Evolutionary conservation across 2,113 vertebrate genomes (phyloP), one percentile per base, ranked within the genome.

Genomic region (human (Homo sapiens)): DNA sequence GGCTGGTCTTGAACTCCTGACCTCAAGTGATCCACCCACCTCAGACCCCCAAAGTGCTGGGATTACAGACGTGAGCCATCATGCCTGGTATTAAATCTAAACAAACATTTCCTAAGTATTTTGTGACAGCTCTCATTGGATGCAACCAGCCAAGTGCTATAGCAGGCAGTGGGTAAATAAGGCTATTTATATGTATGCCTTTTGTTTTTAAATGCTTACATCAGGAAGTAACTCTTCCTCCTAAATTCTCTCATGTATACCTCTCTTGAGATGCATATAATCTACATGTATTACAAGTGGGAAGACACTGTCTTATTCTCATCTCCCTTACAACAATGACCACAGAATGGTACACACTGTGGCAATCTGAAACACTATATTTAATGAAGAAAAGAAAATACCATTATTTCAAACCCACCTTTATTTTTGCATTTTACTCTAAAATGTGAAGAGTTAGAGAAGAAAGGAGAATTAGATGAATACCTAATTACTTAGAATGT

Each of bases 121-220:
- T 81, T 90, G 2, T 81, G 66, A 81, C 3, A 90, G 55, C 57
- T 80, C 55, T 73, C 48, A 82, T 1, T 68, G 32, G 22, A 87
- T 59, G 13, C 17, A 93, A 88, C 27, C 38, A 83, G 45, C n/a
- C 38, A 81, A 84, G 80, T 52, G 45, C 68, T 91, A 73, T 8
- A 79, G 25, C 59, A 5, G 22, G 8, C 73, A 78, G 22, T 86
- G 40, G 13, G 10, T 50, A 89, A 92, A 75, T 43, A 90, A 45
- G 82, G 8, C 22, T 82, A 57, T 72, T 64, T 66, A 48, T 78
- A 79, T 13, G 23, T 52, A 68, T 30, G 32, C 12, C 48, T 92
- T 92, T 83, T 93, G 61, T 83, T 83, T 57, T 70, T 61, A 84
- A 91, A 95, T 13, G 88, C 88, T 89, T 52, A 89, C 27, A 88